Base-by-base conservation (phyloP, 2,113 vertebrate genomes). In the Lophotis ruficrista region DNA sequence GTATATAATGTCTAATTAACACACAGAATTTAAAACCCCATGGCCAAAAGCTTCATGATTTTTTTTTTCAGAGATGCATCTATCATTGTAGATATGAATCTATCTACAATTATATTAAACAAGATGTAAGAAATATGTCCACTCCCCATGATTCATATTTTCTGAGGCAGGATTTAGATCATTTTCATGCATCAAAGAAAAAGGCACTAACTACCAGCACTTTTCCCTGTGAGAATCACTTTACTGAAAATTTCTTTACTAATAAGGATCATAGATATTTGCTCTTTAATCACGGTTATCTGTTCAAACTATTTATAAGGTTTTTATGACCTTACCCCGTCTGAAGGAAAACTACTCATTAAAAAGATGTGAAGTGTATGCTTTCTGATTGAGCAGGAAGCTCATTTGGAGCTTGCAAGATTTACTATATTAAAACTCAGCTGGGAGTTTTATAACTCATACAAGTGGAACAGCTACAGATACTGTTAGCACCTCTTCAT, bases 111-210 rank as follows among this genome's bases (percentile, higher is more conserved):
- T 79, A 53, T 9, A 75, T 57, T 87, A 91, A 88, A 82, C 1
- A 1, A 91, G 66, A 82, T 61, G 25, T 21, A 86, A 83, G 47
- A 94, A 81, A 72, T 38, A 83, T 0, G 1, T 61, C 18, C 31
- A 73, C 41, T 13, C 62, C 56, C 23, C 41, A 53, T 1, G 4
- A 81, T 15, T 30, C 73, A 62, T 14, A 48, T 31, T 82, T 88
- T 78, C 48, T 27, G 69, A 92, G 90, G 66, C 22, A 90, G 51
- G 82, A 91, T 65, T 92, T 51, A 87, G 53, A 89, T 57, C 0
- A 37, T 89, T 83, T 81, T 84, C 41, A 45, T 31, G 45, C 86
- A 95, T 91, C 80, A 93, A 89, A 95, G 90, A 70, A 70, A 92
- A 61, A 87, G 22, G 31, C 5, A 4, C 24, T 85, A 95, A 82